phyloP scores from a whole-genome alignment of 2,888 invertebrate genomes.

The Calliphora vomitoria region DNA sequence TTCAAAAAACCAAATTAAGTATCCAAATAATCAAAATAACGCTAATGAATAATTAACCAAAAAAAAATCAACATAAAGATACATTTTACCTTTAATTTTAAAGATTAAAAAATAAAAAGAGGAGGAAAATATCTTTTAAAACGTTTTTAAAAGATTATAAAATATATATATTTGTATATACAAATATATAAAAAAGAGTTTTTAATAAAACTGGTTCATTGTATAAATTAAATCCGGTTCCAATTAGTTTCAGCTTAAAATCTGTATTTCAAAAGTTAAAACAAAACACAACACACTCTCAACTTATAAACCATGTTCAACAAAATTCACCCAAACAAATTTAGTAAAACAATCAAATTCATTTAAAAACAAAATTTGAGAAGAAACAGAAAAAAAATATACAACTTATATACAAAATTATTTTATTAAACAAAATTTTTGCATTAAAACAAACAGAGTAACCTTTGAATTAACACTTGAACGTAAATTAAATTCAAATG shows the following conservation, averaged over 20 bases:
- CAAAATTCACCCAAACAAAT: too few species aligned
- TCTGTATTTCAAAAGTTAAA: conserved; percentile 31
- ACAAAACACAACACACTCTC: conserved; percentile 22
- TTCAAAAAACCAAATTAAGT: neutral
- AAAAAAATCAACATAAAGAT: neutral
- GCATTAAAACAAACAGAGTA: conserved; percentile 66
- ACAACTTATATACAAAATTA: too few species aligned
- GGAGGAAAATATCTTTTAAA: conserved; percentile 21
- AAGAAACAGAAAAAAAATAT: too few species aligned
- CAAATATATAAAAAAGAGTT: conserved; percentile 33
- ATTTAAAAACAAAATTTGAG: neutral
- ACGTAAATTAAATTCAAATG: conserved; percentile 64
- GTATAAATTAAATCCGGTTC: conserved; percentile 80
- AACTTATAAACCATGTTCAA: neutral
- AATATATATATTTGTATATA: neutral
- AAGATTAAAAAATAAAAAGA: neutral
- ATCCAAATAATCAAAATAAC: neutral
- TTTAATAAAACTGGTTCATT: conserved; percentile 80
- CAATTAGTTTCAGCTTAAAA: conserved; percentile 56
- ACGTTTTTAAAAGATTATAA: neutral
- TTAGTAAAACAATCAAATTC: conserved; percentile 35
- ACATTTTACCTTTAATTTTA: neutral
- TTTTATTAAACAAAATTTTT: conserved; percentile 45
- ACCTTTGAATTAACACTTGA: conserved; percentile 70
- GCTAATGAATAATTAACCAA: conserved; percentile 2